Base-by-base conservation (phyloP, 2,888 invertebrate species). In the Diplolepis rosae region DNA sequence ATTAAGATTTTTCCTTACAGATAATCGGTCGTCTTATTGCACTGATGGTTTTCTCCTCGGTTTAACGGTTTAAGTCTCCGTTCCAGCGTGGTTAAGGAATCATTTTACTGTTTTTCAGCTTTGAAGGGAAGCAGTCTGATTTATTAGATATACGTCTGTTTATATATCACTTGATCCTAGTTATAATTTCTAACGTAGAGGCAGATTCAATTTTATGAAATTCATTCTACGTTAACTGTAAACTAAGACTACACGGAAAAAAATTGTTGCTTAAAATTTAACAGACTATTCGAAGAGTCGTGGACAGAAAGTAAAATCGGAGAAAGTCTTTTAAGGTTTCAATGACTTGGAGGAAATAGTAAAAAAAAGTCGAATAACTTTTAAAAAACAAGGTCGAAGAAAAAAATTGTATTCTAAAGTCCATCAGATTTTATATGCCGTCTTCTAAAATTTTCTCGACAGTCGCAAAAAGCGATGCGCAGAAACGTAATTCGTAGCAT, bases 111-210 rank as follows among this genome's bases (percentile, higher is more conserved):
- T 61, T 61, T 61, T 61, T 61, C 61, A 61, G 39, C 13, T 39
- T 61, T n/a, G 22, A 39, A 39, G 61, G 39, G 61, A 61, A 61
- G 35, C 27, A 61, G 61, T 61, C 61, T 61, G 61, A 61, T 61
- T 61, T 61, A 61, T 61, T 61, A 39, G 61, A 61, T 61, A 61
- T 61, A 39, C 39, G 39, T 39, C n/a, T 61, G 24, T 61, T 61
- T 61, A n/a, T 61, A 61, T 61, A 61, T 61, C 61, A 61, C 61
- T 61, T 39, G 39, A 61, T 61, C 27, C 39, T 61, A n/a, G 61
- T 61, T 61, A 61, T 39, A 39, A 39, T 61, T 61, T 61, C 39
- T 61, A 39, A 39, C 22, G 32, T 22, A 56, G 39, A 61, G 39
- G 24, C n/a, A 39, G 61, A 61, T 61, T n/a, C 24, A 39, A 61